Evolutionary conservation across 2,888 invertebrate species (phyloP).

Genomic region (Mesorhabditis spiculigera): DNA sequence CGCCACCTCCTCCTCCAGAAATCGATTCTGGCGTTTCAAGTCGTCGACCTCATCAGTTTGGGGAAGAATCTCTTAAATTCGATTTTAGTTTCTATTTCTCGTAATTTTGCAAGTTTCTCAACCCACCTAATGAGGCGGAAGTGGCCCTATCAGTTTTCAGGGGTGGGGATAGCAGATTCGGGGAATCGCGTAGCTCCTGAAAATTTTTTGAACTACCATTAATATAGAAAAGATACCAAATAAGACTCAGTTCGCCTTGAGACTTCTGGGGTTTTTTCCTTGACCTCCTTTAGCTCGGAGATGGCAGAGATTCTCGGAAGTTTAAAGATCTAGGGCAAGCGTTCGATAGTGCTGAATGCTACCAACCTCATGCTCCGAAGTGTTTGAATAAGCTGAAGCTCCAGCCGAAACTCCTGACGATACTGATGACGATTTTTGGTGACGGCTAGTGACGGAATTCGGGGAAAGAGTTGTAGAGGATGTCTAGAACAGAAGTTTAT

Average conservation of each 20-base stretch:
- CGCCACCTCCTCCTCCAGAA: neutral
- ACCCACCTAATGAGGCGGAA: neutral
- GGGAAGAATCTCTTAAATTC: neutral
- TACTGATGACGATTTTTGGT: neutral
- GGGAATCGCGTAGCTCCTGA: too few relatives aligned
- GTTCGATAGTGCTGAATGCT: too few relatives aligned
- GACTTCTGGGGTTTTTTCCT: slow-evolving; percentile 1
- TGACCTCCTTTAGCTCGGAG: neutral
- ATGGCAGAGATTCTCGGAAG: neutral
- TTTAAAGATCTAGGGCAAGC: neutral
- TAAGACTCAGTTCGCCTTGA: neutral
- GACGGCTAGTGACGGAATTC: neutral
- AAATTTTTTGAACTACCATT: too few relatives aligned
- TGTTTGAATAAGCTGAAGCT: too few relatives aligned
- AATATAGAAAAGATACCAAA: too few relatives aligned
- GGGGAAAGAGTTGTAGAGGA: neutral
- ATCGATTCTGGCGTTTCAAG: neutral
- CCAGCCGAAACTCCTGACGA: neutral
- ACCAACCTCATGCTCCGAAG: too few relatives aligned
- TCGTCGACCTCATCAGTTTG: neutral
- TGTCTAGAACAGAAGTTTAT: neutral
- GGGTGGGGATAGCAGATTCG: neutral
- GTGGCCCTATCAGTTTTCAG: neutral
- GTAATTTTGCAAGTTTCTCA: neutral
- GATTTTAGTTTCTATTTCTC: neutral